phyloP scores from a whole-genome alignment of 2,797 vertebrate genomes.

The Rhabdophis nuchalis region DNA sequence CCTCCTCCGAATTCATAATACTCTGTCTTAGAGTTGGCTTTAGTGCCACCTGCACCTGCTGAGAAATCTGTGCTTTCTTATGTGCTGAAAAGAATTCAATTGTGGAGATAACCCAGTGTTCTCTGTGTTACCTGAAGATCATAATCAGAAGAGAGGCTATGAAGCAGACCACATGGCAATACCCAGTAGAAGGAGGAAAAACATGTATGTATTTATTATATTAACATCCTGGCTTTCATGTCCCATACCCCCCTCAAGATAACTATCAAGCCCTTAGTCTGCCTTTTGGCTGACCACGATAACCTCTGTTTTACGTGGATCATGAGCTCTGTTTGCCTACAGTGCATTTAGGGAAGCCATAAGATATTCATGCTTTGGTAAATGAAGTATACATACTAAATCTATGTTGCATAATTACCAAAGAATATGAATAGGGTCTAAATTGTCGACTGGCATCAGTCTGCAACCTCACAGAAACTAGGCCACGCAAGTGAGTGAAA shows the following conservation, averaged over 20 bases:
- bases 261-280: background rate
- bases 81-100: background rate
- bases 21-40: background rate
- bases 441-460: background rate
- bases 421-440: background rate
- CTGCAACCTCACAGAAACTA: background rate
- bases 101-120: background rate
- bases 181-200: background rate
- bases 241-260: background rate
- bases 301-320: background rate
- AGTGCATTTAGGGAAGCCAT: background rate
- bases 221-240: background rate
- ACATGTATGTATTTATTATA: background rate
- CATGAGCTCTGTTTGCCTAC: background rate
- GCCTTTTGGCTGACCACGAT: background rate
- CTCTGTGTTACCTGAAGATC: background rate
- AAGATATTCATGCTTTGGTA: background rate
- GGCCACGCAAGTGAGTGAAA: background rate
- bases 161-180: background rate
- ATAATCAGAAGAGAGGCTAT: background rate
- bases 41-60: background rate
- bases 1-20: background rate
- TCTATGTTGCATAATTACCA: background rate
- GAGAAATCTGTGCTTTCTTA: background rate
- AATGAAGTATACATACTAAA: background rate